phyloP scores from a whole-genome alignment of 2,888 invertebrate species.

The Hydropsyche betteni region DNA sequence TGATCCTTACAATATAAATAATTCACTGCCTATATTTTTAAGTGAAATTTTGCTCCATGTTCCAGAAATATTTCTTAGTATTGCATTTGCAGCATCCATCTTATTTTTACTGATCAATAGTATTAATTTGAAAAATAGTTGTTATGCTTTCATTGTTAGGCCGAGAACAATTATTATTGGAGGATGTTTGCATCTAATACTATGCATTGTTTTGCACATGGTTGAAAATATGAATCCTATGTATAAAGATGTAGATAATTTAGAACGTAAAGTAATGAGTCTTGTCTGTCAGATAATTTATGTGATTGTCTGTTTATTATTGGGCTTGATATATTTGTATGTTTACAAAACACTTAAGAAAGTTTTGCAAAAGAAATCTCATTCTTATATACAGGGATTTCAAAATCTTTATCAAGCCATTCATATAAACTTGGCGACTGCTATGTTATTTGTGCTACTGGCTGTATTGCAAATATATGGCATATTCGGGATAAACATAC shows the following conservation, averaged over 20 bases:
- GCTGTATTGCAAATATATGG: conserved; percentile 88
- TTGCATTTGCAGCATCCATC: conserved; percentile 89
- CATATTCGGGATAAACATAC: conserved; percentile 62
- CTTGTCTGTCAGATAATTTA: conserved; percentile 86
- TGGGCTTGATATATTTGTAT: conserved; percentile 87
- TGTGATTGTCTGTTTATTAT: conserved; percentile 82
- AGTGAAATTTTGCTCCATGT: conserved; percentile 86
- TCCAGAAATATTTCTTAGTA: conserved; percentile 86
- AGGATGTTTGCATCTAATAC: conserved; percentile 78
- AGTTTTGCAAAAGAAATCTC: conserved; percentile 78
- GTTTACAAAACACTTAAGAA: conserved; percentile 81
- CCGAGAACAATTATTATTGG: conserved; percentile 82
- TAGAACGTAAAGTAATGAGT: conserved; percentile 72
- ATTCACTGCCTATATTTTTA: conserved; percentile 78
- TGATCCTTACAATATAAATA: conserved; percentile 90
- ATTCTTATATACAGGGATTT: conserved; percentile 81
- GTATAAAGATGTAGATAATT: conserved; percentile 61
- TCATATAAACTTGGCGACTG: conserved; percentile 88
- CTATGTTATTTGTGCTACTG: conserved; percentile 83
- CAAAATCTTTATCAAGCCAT: conserved; percentile 87
- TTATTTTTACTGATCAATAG: conserved; percentile 85
- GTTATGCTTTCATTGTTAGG: conserved; percentile 75
- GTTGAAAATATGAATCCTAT: conserved; percentile 70
- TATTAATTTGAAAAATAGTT: conserved; percentile 76
- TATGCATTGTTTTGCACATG: conserved; percentile 86